phyloP scores from a whole-genome alignment of 2,888 invertebrate species.

The Synergus japonicus region DNA sequence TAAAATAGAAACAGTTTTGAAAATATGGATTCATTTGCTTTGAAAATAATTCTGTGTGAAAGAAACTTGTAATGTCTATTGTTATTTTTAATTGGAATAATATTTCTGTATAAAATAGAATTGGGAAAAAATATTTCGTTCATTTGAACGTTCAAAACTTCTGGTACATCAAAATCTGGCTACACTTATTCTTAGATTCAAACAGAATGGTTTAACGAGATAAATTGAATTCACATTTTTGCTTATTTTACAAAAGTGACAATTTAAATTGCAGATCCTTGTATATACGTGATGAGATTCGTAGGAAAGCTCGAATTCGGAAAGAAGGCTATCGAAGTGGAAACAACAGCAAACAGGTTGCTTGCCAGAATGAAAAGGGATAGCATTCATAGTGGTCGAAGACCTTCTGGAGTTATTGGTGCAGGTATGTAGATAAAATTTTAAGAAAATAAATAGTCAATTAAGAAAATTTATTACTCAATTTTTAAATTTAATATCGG shows the following conservation, averaged over 20 bases:
- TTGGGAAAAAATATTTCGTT: no score
- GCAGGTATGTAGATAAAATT: constrained; percentile 83
- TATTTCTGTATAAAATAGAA: no score
- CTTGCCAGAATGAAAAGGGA: constrained; percentile 99
- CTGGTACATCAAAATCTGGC: no score
- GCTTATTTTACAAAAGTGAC: not conserved
- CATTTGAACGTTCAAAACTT: no score
- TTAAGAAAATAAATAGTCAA: not conserved
- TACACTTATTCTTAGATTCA: no score
- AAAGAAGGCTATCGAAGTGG: constrained; percentile 95
- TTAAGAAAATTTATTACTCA: not conserved
- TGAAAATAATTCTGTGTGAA: no score
- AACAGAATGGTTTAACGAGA: no score
- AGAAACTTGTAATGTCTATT: no score
- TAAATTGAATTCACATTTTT: constrained; percentile 39
- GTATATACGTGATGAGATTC: constrained; percentile 96
- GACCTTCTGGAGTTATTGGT: constrained; percentile 98
- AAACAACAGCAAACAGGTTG: constrained; percentile 94
- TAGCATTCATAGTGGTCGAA: constrained; percentile 96
- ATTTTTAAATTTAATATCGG: not conserved
- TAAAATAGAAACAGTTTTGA: no score
- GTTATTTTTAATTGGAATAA: no score
- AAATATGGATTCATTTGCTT: no score
- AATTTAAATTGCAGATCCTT: constrained; percentile 87
- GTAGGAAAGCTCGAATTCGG: constrained; percentile 95